Base-by-base conservation (phyloP, 2,888 invertebrate species). In the Latrodectus hesperus region DNA sequence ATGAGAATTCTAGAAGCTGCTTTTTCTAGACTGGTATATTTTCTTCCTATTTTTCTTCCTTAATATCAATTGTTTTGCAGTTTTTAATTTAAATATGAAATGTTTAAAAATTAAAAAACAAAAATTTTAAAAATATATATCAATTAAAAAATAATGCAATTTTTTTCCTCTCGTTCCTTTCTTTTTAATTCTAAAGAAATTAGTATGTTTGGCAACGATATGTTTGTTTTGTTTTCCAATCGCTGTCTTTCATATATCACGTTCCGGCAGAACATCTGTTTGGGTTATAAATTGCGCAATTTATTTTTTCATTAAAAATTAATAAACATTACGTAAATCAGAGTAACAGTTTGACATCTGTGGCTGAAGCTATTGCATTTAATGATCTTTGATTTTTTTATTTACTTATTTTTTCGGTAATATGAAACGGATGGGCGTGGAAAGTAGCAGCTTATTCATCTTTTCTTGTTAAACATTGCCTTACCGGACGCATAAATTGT, bases 401-500 rank as follows among this genome's bases (percentile, higher is more conserved):
- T 38, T 38, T 38, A 38, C 38, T 38, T n/a, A 60, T 60, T 60
- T 16, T 5, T 16, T 60, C 60, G 60, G 60, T 60, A 60, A 60
- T 60, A 60, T 60, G 60, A 60, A 60, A 60, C 60, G 60, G 60
- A 60, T 60, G 60, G 60, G 60, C 60, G 60, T 60, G 60, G 60
- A 60, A 60, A 60, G 12, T 60, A 60, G 12, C n/a, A n/a, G 60
- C 60, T 16, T 60, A n/a, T 60, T 60, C n/a, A 60, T 60, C 60
- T 12, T 60, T 60, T 38, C 38, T 38, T 38, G 38, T 38, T 38
- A 38, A 38, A 38, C 38, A 38, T 38, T 38, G 4, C 38, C 38
- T 38, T 38, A 38, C 38, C 38, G 38, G 38, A 38, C 38, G 38
- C 4, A 38, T 38, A 38, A 38, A 38, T 38, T 6, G 38, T 38